These are phyloP conservation scores for Pitangus sulphuratus DNA, from an alignment of 2,797 vertebrate genomes.

Conservation along the genomic window DNA sequence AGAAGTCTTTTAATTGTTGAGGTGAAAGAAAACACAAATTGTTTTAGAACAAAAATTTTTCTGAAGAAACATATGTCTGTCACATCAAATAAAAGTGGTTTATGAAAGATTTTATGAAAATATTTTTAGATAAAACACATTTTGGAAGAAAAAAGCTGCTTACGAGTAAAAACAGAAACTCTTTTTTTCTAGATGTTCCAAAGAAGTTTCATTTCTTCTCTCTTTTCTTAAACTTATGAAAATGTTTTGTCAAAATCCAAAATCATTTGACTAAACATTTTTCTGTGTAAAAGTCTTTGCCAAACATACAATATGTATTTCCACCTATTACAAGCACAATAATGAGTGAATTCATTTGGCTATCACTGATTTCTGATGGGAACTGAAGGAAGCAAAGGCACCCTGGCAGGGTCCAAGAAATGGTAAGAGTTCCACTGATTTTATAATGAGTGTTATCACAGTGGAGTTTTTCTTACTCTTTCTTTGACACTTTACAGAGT, in stretches of 20 bases:
- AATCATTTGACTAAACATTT: background rate
- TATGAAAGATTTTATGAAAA: background rate
- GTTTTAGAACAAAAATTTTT: background rate
- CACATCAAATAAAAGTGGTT: background rate
- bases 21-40: background rate
- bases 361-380: background rate
- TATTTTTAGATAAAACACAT: background rate
- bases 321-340: background rate
- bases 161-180: background rate
- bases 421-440: background rate
- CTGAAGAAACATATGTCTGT: background rate
- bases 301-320: background rate
- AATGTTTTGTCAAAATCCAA: background rate
- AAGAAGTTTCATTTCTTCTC: background rate
- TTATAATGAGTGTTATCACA: background rate
- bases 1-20: background rate
- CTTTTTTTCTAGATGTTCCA: background rate
- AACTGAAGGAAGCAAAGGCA: background rate
- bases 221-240: background rate
- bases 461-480: background rate
- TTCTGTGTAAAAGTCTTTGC: background rate
- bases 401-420: background rate
- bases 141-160: background rate
- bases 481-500: background rate
- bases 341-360: background rate